Evolutionary conservation across 2,888 invertebrate species (phyloP).

Genomic region (Rhamnusium bicolor): DNA sequence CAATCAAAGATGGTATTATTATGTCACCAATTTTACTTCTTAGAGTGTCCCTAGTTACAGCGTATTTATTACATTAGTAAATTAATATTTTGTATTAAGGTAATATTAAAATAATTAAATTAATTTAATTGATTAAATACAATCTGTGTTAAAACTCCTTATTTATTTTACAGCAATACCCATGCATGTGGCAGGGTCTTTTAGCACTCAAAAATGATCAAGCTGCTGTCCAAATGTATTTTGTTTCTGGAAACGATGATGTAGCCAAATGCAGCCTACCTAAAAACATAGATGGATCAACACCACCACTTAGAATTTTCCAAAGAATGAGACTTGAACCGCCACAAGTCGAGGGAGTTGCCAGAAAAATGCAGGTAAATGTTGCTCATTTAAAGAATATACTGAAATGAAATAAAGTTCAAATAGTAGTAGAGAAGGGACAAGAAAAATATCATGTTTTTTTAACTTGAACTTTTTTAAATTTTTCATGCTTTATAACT

Average conservation of each 20-base stretch:
- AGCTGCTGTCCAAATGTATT: slow-evolving; percentile 99
- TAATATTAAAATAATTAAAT: no score
- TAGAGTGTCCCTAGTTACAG: no score
- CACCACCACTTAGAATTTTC: slow-evolving; percentile 91
- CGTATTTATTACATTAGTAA: no score
- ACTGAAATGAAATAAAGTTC: background rate
- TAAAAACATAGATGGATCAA: slow-evolving; percentile 86
- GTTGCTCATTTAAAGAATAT: background rate
- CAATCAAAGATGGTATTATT: no score
- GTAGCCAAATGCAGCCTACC: slow-evolving; percentile 93
- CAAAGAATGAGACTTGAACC: slow-evolving; percentile 98
- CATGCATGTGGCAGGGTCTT: slow-evolving; percentile 98
- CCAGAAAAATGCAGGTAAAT: slow-evolving; percentile 94
- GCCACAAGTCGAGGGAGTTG: slow-evolving; percentile 95
- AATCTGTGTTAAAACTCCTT: background rate
- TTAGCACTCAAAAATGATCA: slow-evolving; percentile 97
- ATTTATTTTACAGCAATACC: slow-evolving; percentile 83
- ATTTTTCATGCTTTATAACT: no score
- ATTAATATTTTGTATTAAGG: no score
- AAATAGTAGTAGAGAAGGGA: no score
- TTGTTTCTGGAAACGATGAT: slow-evolving; percentile 93
- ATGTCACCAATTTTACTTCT: no score
- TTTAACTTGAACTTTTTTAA: no score
- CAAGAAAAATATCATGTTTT: no score
- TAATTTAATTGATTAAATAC: no score